phyloP scores from a whole-genome alignment of 2,888 invertebrate species.

The Lacanobia wlatinum region DNA sequence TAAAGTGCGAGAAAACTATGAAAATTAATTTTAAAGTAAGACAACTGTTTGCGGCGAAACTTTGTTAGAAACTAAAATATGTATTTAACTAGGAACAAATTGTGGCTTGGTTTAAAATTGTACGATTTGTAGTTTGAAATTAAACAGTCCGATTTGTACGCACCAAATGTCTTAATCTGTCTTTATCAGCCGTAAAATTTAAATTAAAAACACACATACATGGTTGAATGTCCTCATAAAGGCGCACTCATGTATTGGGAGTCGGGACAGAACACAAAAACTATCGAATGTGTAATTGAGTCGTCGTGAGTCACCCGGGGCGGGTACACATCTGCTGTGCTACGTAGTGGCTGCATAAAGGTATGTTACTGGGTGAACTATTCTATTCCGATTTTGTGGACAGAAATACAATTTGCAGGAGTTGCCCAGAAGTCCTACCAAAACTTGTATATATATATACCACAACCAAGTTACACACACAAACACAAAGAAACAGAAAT shows the following conservation, averaged over 20 bases:
- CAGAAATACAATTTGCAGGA: neutral
- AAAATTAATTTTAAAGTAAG: constrained; percentile 51
- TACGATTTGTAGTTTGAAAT: constrained; percentile 9
- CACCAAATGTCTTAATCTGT: constrained; percentile 54
- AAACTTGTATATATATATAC: too few relatives aligned
- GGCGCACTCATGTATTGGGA: constrained; percentile 58
- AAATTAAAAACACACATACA: constrained; percentile 55
- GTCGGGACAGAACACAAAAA: constrained; percentile 79
- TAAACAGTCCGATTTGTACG: constrained; percentile 42
- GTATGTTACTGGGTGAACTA: constrained; percentile 71
- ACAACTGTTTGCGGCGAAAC: constrained; percentile 26
- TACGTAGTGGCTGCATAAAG: constrained; percentile 65
- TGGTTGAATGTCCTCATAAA: constrained; percentile 75
- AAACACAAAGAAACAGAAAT: too few relatives aligned
- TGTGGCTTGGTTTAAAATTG: constrained; percentile 21
- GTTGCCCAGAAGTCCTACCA: too few relatives aligned
- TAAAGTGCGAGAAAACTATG: constrained; percentile 42
- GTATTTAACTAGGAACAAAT: constrained; percentile 3
- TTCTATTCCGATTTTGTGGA: neutral
- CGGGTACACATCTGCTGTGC: constrained; percentile 85
- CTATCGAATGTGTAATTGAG: constrained; percentile 90
- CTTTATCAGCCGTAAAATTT: constrained; percentile 58
- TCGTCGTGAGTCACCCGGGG: constrained; percentile 87
- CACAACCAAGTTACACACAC: too few relatives aligned
- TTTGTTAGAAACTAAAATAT: constrained; percentile 35